Percentiles rank a stretch among this genome's conserved stretches.
Conservation (phyloP, 1,140 invertebrate species). For the Ephestia elutella region DNA sequence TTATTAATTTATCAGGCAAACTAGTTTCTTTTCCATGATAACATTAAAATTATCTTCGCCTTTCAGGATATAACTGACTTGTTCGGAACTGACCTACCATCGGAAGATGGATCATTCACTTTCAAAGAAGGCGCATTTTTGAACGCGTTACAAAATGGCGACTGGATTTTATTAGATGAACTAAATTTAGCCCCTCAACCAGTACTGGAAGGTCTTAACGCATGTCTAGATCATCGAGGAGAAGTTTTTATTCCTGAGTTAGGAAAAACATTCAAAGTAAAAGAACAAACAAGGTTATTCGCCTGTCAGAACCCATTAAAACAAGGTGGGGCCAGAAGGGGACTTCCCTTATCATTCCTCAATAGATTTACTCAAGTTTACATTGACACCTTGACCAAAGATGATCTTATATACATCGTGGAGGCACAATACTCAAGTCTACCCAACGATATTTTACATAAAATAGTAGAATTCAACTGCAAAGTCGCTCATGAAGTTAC, state of each 20-base stretch:
- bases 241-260: constrained; percentile 98
- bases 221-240: constrained; percentile 97
- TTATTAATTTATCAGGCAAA: neutral
- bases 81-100: constrained; percentile 97
- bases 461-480: constrained; percentile 89
- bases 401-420: constrained; percentile 83
- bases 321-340: constrained; percentile 96
- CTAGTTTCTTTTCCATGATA: constrained; percentile 4
- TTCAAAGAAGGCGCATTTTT: constrained; percentile 98
- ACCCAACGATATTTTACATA: constrained; percentile 75
- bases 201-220: constrained; percentile 98
- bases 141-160: constrained; percentile 90
- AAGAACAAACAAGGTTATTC: constrained; percentile 89
- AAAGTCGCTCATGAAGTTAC: constrained; percentile 79
- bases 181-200: constrained; percentile 98
- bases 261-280: constrained; percentile 88
- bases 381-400: constrained; percentile 84
- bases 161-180: constrained; percentile 99
- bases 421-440: constrained; percentile 74
- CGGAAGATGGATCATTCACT: constrained; percentile 94
- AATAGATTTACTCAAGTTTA: constrained; percentile 99
- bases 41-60: constrained; percentile 22
- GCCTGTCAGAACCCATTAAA: constrained; percentile 98
- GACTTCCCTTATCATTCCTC: constrained; percentile 96
- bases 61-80: constrained; percentile 94